These are phyloP conservation scores for Scaptodrosophila latifasciaeformis DNA, from an alignment of 2,888 invertebrate genomes.

Conservation along the genomic window DNA sequence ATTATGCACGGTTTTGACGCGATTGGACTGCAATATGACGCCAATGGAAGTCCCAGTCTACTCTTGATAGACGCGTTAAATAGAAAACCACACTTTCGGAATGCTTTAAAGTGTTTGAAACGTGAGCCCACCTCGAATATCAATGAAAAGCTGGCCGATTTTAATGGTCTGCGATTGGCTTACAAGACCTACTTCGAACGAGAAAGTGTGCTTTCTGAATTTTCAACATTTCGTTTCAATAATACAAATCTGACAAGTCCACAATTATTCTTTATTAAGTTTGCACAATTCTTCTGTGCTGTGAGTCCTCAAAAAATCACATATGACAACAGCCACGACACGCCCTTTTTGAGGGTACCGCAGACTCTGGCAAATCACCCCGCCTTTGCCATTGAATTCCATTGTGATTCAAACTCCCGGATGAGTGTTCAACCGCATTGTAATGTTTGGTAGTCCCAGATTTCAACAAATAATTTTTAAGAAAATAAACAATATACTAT, in stretches of 20 bases:
- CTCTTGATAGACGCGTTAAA: conserved; percentile 19
- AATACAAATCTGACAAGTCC: conserved; percentile 7
- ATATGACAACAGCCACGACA: conserved; percentile 35
- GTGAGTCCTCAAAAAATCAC: conserved; percentile 20
- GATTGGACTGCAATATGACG: conserved; percentile 43
- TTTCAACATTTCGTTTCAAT: not conserved
- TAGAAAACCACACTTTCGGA: conserved; percentile 11
- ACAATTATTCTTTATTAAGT: conserved; percentile 46
- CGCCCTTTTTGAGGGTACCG: conserved; percentile 35
- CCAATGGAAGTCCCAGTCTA: conserved; percentile 32
- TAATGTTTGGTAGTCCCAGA: conserved; percentile 23
- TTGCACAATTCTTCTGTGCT: conserved; percentile 49
- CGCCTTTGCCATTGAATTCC: conserved; percentile 38
- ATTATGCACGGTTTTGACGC: conserved; percentile 50
- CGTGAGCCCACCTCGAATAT: conserved; percentile 29
- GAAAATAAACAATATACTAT: not conserved
- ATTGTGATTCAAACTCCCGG: conserved; percentile 16
- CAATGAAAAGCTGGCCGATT: conserved; percentile 48
- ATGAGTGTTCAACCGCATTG: conserved; percentile 26
- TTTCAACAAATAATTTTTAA: not conserved
- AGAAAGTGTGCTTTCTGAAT: not conserved
- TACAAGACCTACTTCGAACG: conserved; percentile 35
- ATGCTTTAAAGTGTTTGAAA: conserved; percentile 25
- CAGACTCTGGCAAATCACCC: conserved; percentile 37
- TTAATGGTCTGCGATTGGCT: conserved; percentile 49